Percentiles rank a stretch among this genome's conserved stretches.
Evolutionary conservation across 2,113 vertebrate species (phyloP).

Genomic region (Zosterops lateralis): DNA sequence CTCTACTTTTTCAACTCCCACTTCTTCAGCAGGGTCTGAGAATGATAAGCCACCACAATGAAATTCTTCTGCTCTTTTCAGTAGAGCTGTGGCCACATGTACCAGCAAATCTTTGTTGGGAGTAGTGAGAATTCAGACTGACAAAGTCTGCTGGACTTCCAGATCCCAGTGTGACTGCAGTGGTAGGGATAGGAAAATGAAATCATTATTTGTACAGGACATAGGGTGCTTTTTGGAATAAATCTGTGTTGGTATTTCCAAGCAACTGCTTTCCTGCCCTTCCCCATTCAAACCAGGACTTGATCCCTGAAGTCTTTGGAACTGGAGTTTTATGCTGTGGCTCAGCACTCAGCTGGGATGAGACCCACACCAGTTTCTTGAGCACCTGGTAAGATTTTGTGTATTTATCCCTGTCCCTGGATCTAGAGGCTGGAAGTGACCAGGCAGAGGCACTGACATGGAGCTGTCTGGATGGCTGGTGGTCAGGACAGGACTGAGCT

Average conservation of each 20-base stretch:
- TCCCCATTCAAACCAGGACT: neutral
- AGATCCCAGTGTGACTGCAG: neutral
- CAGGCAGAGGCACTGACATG: neutral
- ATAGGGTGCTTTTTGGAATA: neutral
- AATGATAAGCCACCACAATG: neutral
- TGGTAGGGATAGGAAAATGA: neutral
- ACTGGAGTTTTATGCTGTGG: neutral
- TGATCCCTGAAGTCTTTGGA: neutral
- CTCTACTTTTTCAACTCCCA: neutral
- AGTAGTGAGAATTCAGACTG: neutral
- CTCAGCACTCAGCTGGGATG: neutral
- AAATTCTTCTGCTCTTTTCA: neutral
- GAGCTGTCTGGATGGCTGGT: neutral
- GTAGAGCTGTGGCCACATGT: accelerated
- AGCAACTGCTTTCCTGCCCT: neutral
- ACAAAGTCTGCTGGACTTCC: neutral
- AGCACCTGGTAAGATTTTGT: neutral
- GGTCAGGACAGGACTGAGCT: neutral
- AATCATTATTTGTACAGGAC: neutral
- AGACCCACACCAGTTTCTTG: neutral
- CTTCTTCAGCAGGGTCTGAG: neutral
- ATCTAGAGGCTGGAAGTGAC: neutral
- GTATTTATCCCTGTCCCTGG: neutral
- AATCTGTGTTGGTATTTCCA: neutral
- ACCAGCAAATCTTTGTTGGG: neutral